phyloP scores from a whole-genome alignment of 2,113 vertebrate genomes.

The Salvelinus fontinalis region DNA sequence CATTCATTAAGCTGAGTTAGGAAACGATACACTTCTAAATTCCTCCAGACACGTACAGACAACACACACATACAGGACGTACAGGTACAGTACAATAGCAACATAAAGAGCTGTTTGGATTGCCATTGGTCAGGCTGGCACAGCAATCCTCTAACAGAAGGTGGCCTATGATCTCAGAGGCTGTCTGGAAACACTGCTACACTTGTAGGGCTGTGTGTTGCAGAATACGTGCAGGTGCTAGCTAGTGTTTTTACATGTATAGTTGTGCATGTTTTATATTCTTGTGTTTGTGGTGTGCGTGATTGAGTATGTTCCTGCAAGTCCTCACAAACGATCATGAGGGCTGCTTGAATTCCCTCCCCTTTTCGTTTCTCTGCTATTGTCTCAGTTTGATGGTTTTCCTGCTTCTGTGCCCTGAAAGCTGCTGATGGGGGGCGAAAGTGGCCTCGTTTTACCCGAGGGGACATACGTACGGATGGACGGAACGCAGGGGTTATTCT shows the following conservation, averaged over 20 bases:
- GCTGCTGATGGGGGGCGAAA: conserved; percentile 34
- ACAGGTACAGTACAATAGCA: not conserved
- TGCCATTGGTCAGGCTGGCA: conserved; percentile 35
- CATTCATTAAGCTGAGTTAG: not conserved
- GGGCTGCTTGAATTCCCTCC: not conserved
- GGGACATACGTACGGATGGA: not conserved
- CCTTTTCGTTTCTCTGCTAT: not conserved
- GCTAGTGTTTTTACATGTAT: not conserved
- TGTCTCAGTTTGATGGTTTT: not conserved
- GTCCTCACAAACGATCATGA: not conserved
- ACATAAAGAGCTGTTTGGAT: conserved; percentile 14
- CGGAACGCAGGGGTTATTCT: conserved; percentile 51
- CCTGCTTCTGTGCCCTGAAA: not conserved
- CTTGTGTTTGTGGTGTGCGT: not conserved
- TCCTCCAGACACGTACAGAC: not conserved
- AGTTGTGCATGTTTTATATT: not conserved
- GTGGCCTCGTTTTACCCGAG: conserved; percentile 53
- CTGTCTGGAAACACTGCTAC: conserved; percentile 29
- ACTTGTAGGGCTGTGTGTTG: not conserved
- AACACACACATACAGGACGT: not conserved
- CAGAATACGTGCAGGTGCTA: not conserved
- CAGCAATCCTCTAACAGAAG: conserved; percentile 25
- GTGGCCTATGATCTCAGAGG: conserved; percentile 32
- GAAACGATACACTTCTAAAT: not conserved
- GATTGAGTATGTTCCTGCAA: not conserved